These are phyloP conservation scores for Circaetus gallicus DNA, from an alignment of 2,113 vertebrate species.

Conservation along the genomic window DNA sequence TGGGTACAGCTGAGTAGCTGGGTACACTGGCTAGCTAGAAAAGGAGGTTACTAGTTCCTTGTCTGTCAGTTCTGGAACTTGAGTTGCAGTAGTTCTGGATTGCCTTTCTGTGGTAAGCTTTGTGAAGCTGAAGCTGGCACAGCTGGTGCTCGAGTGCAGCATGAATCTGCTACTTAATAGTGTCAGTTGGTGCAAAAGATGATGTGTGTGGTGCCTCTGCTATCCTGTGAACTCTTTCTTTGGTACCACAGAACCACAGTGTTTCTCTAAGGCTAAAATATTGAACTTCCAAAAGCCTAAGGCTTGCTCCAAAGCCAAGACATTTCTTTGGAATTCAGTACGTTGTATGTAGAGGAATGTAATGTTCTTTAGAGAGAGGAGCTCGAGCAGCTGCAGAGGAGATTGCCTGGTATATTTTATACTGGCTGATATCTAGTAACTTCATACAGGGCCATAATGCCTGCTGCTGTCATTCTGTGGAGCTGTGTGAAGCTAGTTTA, in stretches of 20 bases:
- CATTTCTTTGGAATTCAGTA: neutral
- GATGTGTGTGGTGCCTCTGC: neutral
- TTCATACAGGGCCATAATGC: neutral
- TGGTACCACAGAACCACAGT: neutral
- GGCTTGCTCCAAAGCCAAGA: neutral
- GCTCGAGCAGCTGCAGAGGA: neutral
- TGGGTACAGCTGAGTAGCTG: neutral
- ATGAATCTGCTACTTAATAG: too few relatives aligned
- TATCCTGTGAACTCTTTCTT: too few relatives aligned
- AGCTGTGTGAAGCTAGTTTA: neutral
- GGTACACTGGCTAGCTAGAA: neutral
- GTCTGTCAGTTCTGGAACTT: neutral
- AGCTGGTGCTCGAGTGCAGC: neutral
- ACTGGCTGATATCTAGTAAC: neutral
- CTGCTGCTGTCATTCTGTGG: neutral
- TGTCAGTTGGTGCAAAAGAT: neutral
- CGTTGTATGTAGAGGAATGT: fast-evolving
- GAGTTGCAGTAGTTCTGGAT: neutral
- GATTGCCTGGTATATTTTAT: neutral
- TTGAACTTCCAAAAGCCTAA: neutral
- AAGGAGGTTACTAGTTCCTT: neutral
- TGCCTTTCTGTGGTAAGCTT: too few relatives aligned
- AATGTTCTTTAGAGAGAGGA: neutral
- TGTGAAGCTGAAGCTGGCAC: neutral
- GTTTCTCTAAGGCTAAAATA: neutral